Percentiles rank a stretch among this genome's conserved stretches.
Evolutionary conservation across 2,888 invertebrate species (phyloP).

Genomic region (Criorhina ranunculi): DNA sequence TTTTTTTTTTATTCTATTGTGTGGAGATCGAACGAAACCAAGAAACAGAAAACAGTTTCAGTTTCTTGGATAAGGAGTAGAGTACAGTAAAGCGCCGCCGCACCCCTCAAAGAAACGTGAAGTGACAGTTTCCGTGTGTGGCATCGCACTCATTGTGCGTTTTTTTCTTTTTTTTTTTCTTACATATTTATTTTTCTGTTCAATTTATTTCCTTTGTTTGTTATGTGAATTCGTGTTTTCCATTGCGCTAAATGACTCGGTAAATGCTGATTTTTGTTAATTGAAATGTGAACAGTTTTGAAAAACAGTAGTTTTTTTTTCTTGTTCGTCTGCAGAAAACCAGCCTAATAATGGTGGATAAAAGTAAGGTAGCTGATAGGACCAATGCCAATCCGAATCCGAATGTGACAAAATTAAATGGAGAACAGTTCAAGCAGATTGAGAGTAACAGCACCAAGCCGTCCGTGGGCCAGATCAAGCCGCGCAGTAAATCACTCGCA

Average conservation of each 20-base stretch:
- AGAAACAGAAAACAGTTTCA: slow-evolving; percentile 51
- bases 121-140: slow-evolving; percentile 72
- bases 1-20: slow-evolving; percentile 37
- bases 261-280: slow-evolving; percentile 57
- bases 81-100: slow-evolving; percentile 53
- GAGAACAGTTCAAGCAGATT: slow-evolving; percentile 50
- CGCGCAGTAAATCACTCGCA: slow-evolving; percentile 10
- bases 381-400: slow-evolving; percentile 43
- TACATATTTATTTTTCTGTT: slow-evolving; percentile 31
- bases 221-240: slow-evolving; percentile 65
- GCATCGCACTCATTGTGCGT: slow-evolving; percentile 74
- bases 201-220: slow-evolving; percentile 70
- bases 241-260: slow-evolving; percentile 59
- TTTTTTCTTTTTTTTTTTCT: slow-evolving; percentile 42
- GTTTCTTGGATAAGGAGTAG: slow-evolving; percentile 61
- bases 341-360: slow-evolving; percentile 69
- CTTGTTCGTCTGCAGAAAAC: slow-evolving; percentile 34
- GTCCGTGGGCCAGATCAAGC: background rate
- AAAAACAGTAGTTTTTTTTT: slow-evolving; percentile 26
- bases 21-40: slow-evolving; percentile 18
- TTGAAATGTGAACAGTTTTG: slow-evolving; percentile 56
- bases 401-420: slow-evolving; percentile 46
- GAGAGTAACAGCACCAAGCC: slow-evolving; percentile 25
- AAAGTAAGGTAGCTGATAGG: slow-evolving; percentile 64
- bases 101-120: slow-evolving; percentile 26